These are phyloP conservation scores for Hippocampus comes DNA, from an alignment of 2,113 vertebrate genomes.

Conservation along the genomic window DNA sequence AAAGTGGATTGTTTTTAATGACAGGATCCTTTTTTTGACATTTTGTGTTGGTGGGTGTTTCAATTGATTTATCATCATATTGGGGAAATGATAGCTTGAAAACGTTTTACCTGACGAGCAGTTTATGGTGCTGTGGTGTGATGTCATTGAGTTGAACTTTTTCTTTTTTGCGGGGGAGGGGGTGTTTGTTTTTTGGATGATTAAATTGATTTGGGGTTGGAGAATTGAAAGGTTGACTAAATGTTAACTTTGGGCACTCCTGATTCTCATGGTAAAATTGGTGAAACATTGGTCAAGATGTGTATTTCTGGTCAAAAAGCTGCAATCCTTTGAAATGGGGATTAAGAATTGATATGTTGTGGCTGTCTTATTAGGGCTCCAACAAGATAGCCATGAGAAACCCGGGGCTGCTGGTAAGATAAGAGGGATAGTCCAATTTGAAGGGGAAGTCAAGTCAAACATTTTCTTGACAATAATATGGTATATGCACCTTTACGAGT, in stretches of 20 bases:
- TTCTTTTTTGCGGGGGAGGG: not conserved
- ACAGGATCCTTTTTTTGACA: too few relatives aligned
- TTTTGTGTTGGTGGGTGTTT: too few relatives aligned
- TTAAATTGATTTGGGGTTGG: slow-evolving; percentile 29
- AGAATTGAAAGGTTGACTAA: slow-evolving; percentile 50
- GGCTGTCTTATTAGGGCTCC: slow-evolving; percentile 68
- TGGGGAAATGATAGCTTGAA: not conserved
- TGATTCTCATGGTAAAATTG: slow-evolving; percentile 29
- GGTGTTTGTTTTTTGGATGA: not conserved
- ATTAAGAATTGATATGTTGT: slow-evolving; percentile 52
- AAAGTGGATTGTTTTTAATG: too few relatives aligned
- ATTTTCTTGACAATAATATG: too few relatives aligned
- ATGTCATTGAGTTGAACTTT: not conserved
- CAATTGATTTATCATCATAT: too few relatives aligned
- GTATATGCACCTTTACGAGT: too few relatives aligned
- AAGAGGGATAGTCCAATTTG: slow-evolving; percentile 12
- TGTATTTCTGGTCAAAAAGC: slow-evolving; percentile 31
- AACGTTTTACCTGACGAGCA: not conserved
- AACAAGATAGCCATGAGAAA: slow-evolving; percentile 60
- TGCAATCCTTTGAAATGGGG: slow-evolving; percentile 1
- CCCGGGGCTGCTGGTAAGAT: slow-evolving; percentile 73
- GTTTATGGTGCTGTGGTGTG: not conserved
- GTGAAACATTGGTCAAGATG: slow-evolving; percentile 37
- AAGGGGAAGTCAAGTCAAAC: too few relatives aligned
- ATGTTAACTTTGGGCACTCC: slow-evolving; percentile 55